A percentile compares a stretch with the other conserved stretches of the same genome.
Evolutionary conservation across 2,113 vertebrate species (phyloP).

Genomic region (Ictidomys tridecemlineatus): DNA sequence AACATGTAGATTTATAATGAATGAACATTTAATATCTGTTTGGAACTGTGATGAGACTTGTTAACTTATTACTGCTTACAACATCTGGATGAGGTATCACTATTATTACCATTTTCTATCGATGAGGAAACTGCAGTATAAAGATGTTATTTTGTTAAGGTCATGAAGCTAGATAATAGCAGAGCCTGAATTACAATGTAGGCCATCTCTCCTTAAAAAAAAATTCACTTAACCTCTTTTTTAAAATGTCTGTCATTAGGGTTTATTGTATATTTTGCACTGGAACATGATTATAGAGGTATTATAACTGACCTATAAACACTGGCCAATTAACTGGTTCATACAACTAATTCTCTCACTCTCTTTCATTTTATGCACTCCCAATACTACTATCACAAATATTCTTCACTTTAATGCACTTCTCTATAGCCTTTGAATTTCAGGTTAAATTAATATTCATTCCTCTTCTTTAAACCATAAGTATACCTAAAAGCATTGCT

Average conservation of each 20-base stretch:
- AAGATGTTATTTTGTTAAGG: neutral
- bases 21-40: neutral
- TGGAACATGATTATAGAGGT: neutral
- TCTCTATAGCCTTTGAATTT: neutral
- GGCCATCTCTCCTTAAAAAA: neutral
- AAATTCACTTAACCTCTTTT: neutral
- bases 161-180: neutral
- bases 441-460: neutral
- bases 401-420: neutral
- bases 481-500: neutral
- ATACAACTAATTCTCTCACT: neutral
- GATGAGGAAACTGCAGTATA: neutral
- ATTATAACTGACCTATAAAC: neutral
- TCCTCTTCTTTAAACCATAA: neutral
- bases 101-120: neutral
- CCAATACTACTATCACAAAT: neutral
- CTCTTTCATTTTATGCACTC: slow-evolving; percentile 8
- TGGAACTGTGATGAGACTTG: neutral
- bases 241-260: neutral
- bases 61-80: neutral
- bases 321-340: neutral
- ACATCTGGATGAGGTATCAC: neutral
- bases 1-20: neutral
- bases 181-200: neutral
- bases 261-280: neutral